A percentile compares a stretch with the other conserved stretches of the same genome.
phyloP scores from a whole-genome alignment of 2,888 invertebrate genomes.

The Amphipyra tragopoginis region DNA sequence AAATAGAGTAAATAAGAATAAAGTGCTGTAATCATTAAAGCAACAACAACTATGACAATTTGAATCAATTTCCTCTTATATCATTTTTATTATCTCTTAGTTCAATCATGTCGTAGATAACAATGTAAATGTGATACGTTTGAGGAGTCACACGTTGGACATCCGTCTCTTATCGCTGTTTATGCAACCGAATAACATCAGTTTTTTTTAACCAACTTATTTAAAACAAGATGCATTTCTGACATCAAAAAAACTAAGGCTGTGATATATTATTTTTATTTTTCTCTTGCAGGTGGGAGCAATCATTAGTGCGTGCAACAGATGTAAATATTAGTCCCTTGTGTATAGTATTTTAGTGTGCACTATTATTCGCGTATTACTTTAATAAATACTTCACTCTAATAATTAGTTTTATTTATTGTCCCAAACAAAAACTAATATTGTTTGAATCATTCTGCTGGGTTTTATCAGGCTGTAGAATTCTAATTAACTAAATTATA shows the following conservation, averaged over 20 bases:
- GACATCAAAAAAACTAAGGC: slow-evolving; percentile 67
- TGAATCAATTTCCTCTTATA: slow-evolving; percentile 4
- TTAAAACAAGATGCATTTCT: slow-evolving; percentile 64
- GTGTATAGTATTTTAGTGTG: slow-evolving; percentile 80
- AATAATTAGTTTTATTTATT: slow-evolving; percentile 16
- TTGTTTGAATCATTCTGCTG: too few species aligned
- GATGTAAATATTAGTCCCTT: slow-evolving; percentile 83
- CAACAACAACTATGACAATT: slow-evolving; percentile 9
- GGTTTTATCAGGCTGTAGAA: too few species aligned
- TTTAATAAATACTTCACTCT: slow-evolving; percentile 75
- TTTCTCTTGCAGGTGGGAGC: slow-evolving; percentile 84
- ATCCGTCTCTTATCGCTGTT: slow-evolving; percentile 36
- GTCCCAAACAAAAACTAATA: too few species aligned
- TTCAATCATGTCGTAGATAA: slow-evolving; percentile 30
- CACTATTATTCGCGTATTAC: slow-evolving; percentile 75
- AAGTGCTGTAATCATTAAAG: background rate
- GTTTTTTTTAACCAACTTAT: slow-evolving; percentile 30
- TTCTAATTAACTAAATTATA: too few species aligned
- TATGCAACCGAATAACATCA: slow-evolving; percentile 27
- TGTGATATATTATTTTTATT: slow-evolving; percentile 81
- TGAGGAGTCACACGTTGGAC: slow-evolving; percentile 9
- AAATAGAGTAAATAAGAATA: background rate
- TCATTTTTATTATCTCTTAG: slow-evolving; percentile 17
- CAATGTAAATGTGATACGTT: slow-evolving; percentile 9
- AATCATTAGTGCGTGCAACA: slow-evolving; percentile 68